phyloP scores from a whole-genome alignment of 2,797 vertebrate genomes.

The Typhlichthys subterraneus region DNA sequence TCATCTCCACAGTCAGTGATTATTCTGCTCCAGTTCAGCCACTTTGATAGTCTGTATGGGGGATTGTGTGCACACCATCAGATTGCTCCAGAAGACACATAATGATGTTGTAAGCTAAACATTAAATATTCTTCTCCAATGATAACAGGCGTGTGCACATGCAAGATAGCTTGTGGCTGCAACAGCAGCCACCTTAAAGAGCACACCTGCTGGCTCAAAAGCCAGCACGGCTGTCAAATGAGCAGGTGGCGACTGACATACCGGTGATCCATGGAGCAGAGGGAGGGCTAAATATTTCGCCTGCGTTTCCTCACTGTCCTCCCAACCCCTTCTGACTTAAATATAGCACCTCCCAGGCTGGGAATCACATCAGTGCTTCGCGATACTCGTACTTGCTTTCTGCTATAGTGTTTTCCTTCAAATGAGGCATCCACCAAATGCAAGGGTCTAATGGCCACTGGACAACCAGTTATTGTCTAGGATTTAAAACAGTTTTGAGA shows the following conservation, averaged over 20 bases:
- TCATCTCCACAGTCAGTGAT: constrained; percentile 46
- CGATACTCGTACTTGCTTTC: neutral
- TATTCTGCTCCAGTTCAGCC: constrained; percentile 46
- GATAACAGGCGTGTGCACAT: constrained; percentile 11
- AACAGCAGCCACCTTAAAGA: constrained; percentile 33
- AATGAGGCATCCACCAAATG: constrained; percentile 1
- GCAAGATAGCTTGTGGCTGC: constrained; percentile 17
- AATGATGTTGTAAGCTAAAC: constrained; percentile 7
- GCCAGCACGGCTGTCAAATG: constrained; percentile 57
- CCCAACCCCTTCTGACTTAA: constrained; percentile 14
- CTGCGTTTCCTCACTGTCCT: constrained; percentile 32
- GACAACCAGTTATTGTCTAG: neutral
- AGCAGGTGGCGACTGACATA: constrained; percentile 75
- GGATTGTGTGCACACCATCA: constrained; percentile 2
- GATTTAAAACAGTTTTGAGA: constrained; percentile 4
- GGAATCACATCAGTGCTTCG: constrained; percentile 16
- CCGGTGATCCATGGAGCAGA: constrained; percentile 34
- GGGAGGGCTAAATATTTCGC: constrained; percentile 36
- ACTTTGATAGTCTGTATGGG: constrained; percentile 31
- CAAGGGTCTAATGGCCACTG: neutral
- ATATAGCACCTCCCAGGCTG: constrained; percentile 35
- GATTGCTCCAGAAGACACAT: neutral
- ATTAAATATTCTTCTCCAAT: constrained; percentile 23
- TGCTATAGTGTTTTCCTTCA: constrained; percentile 6
- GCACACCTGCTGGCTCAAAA: constrained; percentile 67